Evolutionary conservation across 2,113 vertebrate genomes (phyloP).

Genomic region (Microtus richardsoni): DNA sequence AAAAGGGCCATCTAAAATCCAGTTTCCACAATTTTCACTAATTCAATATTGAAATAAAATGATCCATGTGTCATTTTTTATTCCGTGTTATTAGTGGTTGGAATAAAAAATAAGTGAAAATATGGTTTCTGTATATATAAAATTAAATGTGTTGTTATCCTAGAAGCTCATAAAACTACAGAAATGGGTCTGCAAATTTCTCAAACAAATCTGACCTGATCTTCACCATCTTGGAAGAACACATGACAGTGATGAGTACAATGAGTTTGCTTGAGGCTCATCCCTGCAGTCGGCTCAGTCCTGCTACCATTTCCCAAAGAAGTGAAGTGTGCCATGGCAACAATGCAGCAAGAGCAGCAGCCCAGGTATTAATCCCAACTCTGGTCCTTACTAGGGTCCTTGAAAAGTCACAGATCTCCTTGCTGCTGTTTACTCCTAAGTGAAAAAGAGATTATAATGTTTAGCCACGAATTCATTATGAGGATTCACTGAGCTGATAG

Average conservation of each 20-base stretch:
- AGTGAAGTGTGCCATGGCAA: neutral
- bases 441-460: neutral
- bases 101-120: slow-evolving; percentile 28
- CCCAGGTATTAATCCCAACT: neutral
- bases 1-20: neutral
- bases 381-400: neutral
- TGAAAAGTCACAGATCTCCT: neutral
- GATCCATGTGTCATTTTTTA: neutral
- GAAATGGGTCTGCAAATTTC: neutral
- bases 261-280: neutral
- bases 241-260: neutral
- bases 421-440: neutral
- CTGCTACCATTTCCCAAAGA: neutral
- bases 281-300: neutral
- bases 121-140: neutral
- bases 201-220: neutral
- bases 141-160: neutral
- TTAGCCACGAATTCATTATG: neutral
- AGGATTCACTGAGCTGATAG: neutral
- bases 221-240: neutral
- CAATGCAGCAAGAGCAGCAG: neutral
- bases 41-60: neutral
- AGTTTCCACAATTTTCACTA: neutral
- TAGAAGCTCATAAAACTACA: neutral
- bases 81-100: neutral